Evolutionary conservation across 2,113 vertebrate genomes (phyloP).

Genomic region (Phyllostomus discolor): DNA sequence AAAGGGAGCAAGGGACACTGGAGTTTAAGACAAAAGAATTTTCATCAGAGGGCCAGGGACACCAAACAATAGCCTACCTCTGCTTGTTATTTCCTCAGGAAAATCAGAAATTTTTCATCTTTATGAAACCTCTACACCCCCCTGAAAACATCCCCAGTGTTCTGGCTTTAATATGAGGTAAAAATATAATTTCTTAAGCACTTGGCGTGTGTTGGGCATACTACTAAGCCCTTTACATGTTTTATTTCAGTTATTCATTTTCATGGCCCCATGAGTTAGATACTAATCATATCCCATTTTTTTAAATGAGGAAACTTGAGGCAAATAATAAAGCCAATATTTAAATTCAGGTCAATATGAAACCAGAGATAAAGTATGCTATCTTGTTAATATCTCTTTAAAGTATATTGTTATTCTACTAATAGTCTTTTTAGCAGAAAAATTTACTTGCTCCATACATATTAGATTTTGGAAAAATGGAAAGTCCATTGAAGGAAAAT

Average conservation of each 20-base stretch:
- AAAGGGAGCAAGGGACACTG: background rate
- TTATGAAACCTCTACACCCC: background rate
- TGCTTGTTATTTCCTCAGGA: background rate
- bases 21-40: background rate
- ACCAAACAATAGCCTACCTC: background rate
- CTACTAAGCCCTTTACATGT: background rate
- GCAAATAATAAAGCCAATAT: background rate
- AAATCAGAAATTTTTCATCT: background rate
- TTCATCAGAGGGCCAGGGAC: background rate
- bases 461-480: background rate
- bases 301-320: background rate
- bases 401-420: background rate
- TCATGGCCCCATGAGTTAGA: background rate
- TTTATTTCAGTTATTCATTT: background rate
- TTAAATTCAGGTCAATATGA: background rate
- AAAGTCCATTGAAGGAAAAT: background rate
- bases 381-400: background rate
- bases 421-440: background rate
- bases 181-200: background rate
- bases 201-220: background rate
- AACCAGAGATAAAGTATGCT: background rate
- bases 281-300: background rate
- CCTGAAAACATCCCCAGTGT: background rate
- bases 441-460: background rate
- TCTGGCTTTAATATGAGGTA: background rate